phyloP scores from a whole-genome alignment of 2,113 vertebrate genomes.

The Pampusana beccarii region DNA sequence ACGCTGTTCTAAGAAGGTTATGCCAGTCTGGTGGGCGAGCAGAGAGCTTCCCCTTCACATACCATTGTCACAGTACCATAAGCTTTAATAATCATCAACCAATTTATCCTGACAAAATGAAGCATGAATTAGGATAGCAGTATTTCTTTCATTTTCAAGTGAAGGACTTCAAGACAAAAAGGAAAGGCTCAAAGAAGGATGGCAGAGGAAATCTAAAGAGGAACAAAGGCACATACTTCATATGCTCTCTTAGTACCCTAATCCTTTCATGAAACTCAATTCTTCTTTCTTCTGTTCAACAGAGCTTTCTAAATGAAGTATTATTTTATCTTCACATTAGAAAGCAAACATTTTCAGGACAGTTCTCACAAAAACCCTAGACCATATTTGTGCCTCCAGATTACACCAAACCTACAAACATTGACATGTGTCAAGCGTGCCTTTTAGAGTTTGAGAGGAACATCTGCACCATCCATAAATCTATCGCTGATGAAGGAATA shows the following conservation, averaged over 20 bases:
- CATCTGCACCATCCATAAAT: neutral
- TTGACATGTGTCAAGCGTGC: accelerated
- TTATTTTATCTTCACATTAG: neutral
- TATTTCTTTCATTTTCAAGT: neutral
- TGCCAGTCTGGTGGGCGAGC: neutral
- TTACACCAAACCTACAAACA: neutral
- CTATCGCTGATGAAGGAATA: neutral
- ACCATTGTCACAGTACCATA: neutral
- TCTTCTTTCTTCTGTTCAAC: neutral
- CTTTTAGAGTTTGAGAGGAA: neutral
- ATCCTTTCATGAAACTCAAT: neutral
- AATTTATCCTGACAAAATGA: neutral
- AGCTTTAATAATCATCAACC: neutral
- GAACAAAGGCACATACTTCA: neutral
- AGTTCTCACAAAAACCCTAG: neutral
- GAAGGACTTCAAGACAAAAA: neutral
- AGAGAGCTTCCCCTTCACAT: neutral
- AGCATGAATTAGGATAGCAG: neutral
- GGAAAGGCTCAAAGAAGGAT: neutral
- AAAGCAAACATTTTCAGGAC: neutral
- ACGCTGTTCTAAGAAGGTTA: neutral
- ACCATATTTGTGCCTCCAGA: neutral
- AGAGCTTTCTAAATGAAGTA: neutral
- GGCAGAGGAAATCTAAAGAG: neutral
- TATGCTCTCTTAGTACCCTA: neutral